Evolutionary conservation across 2,797 vertebrate genomes (phyloP).

Genomic region (Pangasius krempfi): DNA sequence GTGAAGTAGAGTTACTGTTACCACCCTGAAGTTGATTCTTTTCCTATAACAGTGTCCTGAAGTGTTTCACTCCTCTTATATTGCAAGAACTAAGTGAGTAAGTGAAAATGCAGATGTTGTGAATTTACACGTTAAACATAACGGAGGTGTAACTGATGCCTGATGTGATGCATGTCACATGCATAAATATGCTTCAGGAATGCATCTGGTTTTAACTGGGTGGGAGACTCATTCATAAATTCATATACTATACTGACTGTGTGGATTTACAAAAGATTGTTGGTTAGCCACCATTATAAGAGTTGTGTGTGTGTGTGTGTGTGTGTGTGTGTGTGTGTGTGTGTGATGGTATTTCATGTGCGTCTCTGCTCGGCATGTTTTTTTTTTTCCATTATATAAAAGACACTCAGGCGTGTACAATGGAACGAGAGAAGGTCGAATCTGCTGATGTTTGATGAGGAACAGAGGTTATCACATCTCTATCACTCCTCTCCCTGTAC

Average conservation of each 20-base stretch:
- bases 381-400: not conserved
- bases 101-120: too few species aligned
- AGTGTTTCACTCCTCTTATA: too few species aligned
- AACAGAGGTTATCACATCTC: slow-evolving; percentile 1
- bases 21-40: too few species aligned
- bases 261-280: not conserved
- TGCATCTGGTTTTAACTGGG: not conserved
- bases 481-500: not conserved
- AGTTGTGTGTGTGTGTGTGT: slow-evolving; percentile 9
- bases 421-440: not conserved
- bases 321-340: slow-evolving; percentile 10
- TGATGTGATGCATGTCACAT: too few species aligned
- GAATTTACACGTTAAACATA: too few species aligned
- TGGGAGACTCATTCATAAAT: not conserved
- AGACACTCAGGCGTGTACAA: not conserved
- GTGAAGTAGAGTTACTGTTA: too few species aligned
- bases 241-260: not conserved
- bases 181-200: not conserved
- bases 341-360: not conserved
- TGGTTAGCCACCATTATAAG: not conserved
- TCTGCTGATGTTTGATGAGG: not conserved
- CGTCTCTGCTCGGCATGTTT: not conserved
- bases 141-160: too few species aligned
- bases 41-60: too few species aligned
- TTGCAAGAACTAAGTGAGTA: too few species aligned